Evolutionary conservation across 2,797 vertebrate species (phyloP).

Genomic region (Sylvia borin): DNA sequence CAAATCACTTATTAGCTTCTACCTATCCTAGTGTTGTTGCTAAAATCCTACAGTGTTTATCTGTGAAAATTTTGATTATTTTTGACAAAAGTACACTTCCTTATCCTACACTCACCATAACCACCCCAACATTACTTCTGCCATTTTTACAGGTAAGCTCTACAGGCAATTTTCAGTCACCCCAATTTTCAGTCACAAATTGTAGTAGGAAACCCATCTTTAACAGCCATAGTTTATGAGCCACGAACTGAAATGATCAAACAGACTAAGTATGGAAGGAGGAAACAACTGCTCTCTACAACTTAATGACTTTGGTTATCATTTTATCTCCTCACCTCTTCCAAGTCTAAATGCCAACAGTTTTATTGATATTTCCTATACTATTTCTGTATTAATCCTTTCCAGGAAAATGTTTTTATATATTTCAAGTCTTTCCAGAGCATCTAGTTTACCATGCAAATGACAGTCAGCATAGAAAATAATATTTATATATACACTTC

Average conservation of each 20-base stretch:
- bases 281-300: background rate
- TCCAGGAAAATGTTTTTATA: background rate
- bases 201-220: background rate
- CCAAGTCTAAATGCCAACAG: background rate
- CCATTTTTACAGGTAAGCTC: background rate
- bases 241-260: background rate
- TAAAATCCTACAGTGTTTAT: background rate
- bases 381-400: background rate
- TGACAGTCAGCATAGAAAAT: background rate
- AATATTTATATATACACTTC: background rate
- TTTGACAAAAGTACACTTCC: background rate
- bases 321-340: background rate
- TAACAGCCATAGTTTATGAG: background rate
- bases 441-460: background rate
- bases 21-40: background rate
- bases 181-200: background rate
- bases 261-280: background rate
- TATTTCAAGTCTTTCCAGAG: background rate
- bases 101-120: background rate
- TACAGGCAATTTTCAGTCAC: background rate
- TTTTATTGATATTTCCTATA: background rate
- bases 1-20: background rate
- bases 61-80: background rate
- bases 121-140: background rate
- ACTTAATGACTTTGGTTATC: background rate